Evolutionary conservation across 2,113 vertebrate species (phyloP), one percentile per base, ranked within the genome.

Genomic region (Colossoma macropomum): DNA sequence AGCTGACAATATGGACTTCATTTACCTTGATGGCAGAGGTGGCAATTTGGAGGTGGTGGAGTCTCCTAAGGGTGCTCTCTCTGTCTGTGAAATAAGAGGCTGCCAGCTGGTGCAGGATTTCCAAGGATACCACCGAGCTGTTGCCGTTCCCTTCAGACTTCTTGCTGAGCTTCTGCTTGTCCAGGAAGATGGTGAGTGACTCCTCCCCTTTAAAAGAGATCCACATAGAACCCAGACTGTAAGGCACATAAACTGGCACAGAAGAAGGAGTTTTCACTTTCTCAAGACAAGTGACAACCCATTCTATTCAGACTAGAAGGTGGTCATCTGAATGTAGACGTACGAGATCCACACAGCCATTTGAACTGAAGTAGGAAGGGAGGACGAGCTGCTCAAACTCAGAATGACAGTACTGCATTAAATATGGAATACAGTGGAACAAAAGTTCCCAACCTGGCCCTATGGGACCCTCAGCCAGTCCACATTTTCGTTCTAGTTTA

Each of bases 11-110:
- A 4, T 27, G 56, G 21, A 52, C 4, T 6, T 11, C 21, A 23
- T 52, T 78, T 93, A 99, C 98, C 97, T 99, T 99, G 89, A 99
- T 97, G 86, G 97, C 97, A 0, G 96, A 95, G 0, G 97, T 98
- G 89, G 98, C 97, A 8, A 99, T 99, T 94, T 99, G 97, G 85
- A 99, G 96, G 77, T 99, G 97, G 90, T 99, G 98, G 41, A 99
- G 96, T 73, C 96, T 91, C 62, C 98, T 93, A 12, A 99, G 90
- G 0, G 98, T 98, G 92, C 96, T 98, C 84, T 99, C 98, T 56
- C 97, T 87, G 92, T 99, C 98, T 0, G 98, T 99, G 94, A 99
- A 99, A 92, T 99, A 99, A 68, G 98, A 99, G 21, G 98, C 98
- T 0, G 98, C 98, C 91, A 99, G 90, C 93, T 99, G 97, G 89